Evolutionary conservation across 2,797 vertebrate species (phyloP).

Genomic region (Neosilurus mollespiculum): DNA sequence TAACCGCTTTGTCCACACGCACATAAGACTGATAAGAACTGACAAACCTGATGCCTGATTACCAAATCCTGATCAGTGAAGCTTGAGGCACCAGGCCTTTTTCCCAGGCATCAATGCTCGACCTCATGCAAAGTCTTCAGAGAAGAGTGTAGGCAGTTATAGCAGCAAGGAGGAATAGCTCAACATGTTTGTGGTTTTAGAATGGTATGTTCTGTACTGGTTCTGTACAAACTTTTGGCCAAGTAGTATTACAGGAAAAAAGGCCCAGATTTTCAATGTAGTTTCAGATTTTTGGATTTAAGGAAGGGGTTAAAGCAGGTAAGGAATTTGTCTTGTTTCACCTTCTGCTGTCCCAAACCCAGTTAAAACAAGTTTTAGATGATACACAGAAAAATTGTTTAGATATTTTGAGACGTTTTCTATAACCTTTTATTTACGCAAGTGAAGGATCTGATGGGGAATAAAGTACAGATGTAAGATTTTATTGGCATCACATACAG

Average conservation of each 20-base stretch:
- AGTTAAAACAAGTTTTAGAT: too few species aligned
- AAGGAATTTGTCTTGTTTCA: neutral
- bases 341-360: neutral
- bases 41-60: too few species aligned
- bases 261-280: neutral
- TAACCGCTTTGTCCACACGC: too few species aligned
- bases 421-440: neutral
- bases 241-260: neutral
- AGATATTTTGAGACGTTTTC: neutral
- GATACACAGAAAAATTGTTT: neutral
- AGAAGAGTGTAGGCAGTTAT: neutral
- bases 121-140: neutral
- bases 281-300: neutral
- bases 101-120: neutral
- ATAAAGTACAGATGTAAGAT: conserved; percentile 1
- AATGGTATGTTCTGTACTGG: neutral
- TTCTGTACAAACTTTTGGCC: neutral
- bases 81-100: neutral
- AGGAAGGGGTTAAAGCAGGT: neutral
- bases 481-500: neutral
- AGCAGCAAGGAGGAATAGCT: neutral
- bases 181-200: neutral
- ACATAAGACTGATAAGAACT: too few species aligned
- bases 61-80: too few species aligned
- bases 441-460: conserved; percentile 1